Base-by-base conservation (phyloP, 2,113 vertebrate species). In the Entomyzon cyanotis region DNA sequence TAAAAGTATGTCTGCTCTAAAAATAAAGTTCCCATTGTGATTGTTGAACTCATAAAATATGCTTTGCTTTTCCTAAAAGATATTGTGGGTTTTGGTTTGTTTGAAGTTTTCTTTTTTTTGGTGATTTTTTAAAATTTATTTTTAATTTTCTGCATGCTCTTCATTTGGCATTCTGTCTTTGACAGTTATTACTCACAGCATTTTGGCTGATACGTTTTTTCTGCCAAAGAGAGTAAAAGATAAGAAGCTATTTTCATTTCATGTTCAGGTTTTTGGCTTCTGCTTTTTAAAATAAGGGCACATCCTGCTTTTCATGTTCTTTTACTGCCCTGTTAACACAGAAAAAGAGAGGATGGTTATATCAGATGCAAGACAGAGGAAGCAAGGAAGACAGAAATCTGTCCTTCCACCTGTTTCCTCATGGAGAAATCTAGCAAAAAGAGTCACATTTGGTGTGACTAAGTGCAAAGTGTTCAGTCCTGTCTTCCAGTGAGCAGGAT, bases 101-200 rank as follows among this genome's bases (percentile, higher is more conserved):
- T 68, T 62, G 18, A 24, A 5, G 1, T 77, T 62, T 86, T 60
- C 15, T 65, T 42, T 79, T 18, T 28, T 28, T 13, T 42, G 7
- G 13, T 50, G 9, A 15, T 59, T 49, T 52, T 65, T 4, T 1
- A 14, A 55, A 28, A 17, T 35, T 41, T 30, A 4, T 70, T 95
- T 65, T 79, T 60, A 28, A 23, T 86, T 79, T 64, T n/a, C 58
- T 80, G 79, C 92, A 92, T 93, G 94, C 16, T 70, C 8, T 80
- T 88, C 68, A n/a, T 90, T 87, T 96, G 82, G 46, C 92, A 47
- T 88, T 83, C 68, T 81, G 85, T 77, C 64, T 85, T 83, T 64
- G 88, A 92, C 71, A 92, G 92, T 87, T 96, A 84, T 96, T 96
- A 96, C 93, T 97, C 90, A 96, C 93, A 95, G 96, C 93, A 96